Percentiles rank a stretch among this genome's conserved stretches.
Conservation (phyloP, 2,797 vertebrate species). For the Acanthurus lineatus region DNA sequence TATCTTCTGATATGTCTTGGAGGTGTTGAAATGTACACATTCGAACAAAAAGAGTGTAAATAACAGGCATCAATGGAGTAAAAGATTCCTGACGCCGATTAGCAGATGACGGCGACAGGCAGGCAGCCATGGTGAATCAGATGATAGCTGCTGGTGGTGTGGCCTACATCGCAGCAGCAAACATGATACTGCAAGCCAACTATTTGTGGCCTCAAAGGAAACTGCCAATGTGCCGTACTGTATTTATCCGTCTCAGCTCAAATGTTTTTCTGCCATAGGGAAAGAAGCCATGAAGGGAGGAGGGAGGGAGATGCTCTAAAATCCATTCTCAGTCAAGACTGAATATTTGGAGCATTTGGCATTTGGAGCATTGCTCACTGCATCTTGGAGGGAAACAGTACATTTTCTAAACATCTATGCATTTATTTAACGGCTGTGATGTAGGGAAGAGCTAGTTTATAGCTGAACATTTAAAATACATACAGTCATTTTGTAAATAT, state of each 20-base stretch:
- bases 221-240: slow-evolving; percentile 36
- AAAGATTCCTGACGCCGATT: slow-evolving; percentile 55
- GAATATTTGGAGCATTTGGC: not conserved
- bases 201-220: slow-evolving; percentile 78
- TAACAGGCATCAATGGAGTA: slow-evolving; percentile 31
- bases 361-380: not conserved
- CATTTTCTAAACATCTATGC: not conserved
- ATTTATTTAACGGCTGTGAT: not conserved
- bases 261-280: slow-evolving; percentile 36
- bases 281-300: slow-evolving; percentile 14
- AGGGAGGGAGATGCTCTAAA: not conserved
- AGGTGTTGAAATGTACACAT: slow-evolving; percentile 25
- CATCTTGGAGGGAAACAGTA: not conserved
- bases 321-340: slow-evolving; percentile 2
- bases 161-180: slow-evolving; percentile 56
- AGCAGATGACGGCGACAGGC: slow-evolving; percentile 6
- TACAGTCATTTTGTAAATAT: not conserved
- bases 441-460: not conserved
- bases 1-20: not conserved
- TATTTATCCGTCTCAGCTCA: slow-evolving; percentile 59
- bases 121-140: slow-evolving; percentile 43
- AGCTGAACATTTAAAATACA: not conserved
- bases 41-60: slow-evolving; percentile 21
- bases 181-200: slow-evolving; percentile 75
- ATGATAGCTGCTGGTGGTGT: slow-evolving; percentile 50